phyloP scores from a whole-genome alignment of 2,113 vertebrate species.

The Casuarius casuarius region DNA sequence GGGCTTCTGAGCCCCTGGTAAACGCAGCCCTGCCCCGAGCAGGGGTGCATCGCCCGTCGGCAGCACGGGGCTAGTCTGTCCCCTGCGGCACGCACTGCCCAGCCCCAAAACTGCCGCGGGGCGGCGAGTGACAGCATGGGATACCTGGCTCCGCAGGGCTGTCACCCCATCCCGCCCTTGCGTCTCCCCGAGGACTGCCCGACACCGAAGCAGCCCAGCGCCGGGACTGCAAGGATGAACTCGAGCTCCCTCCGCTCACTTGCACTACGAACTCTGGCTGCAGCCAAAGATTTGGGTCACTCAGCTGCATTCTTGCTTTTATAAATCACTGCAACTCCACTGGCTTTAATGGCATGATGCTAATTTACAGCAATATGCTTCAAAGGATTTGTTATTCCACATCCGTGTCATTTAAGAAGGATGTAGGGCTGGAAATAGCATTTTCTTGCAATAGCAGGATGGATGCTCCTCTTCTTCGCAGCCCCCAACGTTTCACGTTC shows the following conservation, averaged over 20 bases:
- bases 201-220: background rate
- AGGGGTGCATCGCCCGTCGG: no score
- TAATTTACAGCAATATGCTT: background rate
- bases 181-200: no score
- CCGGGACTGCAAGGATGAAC: accelerated
- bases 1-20: background rate
- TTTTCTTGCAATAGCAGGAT: accelerated
- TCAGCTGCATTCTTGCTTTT: background rate
- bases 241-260: accelerated
- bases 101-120: accelerated
- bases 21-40: accelerated
- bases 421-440: background rate
- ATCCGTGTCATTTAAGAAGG: background rate
- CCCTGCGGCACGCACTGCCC: background rate
- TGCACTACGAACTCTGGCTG: accelerated
- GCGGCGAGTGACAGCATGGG: background rate
- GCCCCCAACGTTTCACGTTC: background rate
- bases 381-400: background rate
- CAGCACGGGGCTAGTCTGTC: no score
- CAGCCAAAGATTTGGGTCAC: background rate
- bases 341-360: background rate
- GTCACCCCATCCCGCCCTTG: no score
- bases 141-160: accelerated
- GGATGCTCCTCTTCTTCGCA: accelerated
- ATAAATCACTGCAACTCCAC: background rate